phyloP scores from a whole-genome alignment of 2,888 invertebrate species.

The Plemyria rubiginata region DNA sequence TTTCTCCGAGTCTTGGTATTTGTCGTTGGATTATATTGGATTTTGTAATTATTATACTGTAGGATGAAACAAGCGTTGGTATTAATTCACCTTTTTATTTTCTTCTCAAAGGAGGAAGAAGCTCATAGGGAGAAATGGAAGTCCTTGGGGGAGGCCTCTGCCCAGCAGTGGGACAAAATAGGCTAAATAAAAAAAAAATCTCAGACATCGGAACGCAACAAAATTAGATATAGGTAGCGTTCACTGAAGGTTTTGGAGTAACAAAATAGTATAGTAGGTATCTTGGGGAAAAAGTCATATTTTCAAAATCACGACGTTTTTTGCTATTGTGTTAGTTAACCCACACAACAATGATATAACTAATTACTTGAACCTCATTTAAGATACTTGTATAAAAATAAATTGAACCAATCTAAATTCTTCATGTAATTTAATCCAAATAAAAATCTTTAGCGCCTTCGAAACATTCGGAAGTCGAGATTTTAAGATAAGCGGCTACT shows the following conservation, averaged over 20 bases:
- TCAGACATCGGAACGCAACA: too few relatives aligned
- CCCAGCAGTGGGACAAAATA: too few relatives aligned
- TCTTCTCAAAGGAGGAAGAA: too few relatives aligned
- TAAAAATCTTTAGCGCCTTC: slow-evolving; percentile 40
- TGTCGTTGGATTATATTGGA: slow-evolving; percentile 7
- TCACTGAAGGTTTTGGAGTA: too few relatives aligned
- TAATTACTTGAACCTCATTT: slow-evolving; percentile 15
- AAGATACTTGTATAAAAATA: slow-evolving; percentile 16
- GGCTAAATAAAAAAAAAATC: too few relatives aligned
- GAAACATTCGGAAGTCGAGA: slow-evolving; percentile 41
- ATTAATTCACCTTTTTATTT: not conserved
- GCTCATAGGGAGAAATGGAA: too few relatives aligned
- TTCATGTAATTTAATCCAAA: slow-evolving; percentile 24
- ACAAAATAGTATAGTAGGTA: too few relatives aligned
- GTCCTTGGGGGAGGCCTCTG: too few relatives aligned
- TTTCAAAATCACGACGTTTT: not conserved
- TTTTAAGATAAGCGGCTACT: slow-evolving; percentile 33
- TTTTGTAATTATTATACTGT: slow-evolving; percentile 2
- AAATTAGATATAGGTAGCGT: too few relatives aligned
- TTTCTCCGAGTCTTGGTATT: slow-evolving; percentile 31
- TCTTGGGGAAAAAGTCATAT: too few relatives aligned
- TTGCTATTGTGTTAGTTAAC: not conserved
- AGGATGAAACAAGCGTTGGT: not conserved
- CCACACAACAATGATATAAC: slow-evolving; percentile 16
- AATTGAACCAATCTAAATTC: slow-evolving; percentile 26